Evolutionary conservation across 2,888 invertebrate genomes (phyloP).

Genomic region (Coenonympha arcania): DNA sequence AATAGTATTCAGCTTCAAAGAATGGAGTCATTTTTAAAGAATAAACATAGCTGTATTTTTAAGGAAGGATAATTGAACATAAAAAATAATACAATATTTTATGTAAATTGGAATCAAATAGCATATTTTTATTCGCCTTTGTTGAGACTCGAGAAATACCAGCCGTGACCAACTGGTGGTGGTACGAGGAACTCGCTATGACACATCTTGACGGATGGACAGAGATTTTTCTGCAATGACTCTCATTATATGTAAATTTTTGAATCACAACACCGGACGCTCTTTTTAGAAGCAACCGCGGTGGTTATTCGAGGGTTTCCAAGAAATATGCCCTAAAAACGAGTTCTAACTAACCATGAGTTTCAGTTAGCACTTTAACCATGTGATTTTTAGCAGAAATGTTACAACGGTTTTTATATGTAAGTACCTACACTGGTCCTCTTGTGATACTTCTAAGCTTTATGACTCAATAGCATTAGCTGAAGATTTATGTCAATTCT

Average conservation of each 20-base stretch:
- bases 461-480: neutral
- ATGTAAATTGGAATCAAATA: neutral
- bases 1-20: too few species aligned
- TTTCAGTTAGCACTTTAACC: slow-evolving; percentile 4
- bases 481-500: too few species aligned
- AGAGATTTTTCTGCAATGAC: slow-evolving; percentile 65
- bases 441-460: too few species aligned
- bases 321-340: slow-evolving; percentile 22
- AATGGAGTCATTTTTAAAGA: too few species aligned
- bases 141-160: neutral
- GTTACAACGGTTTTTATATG: slow-evolving; percentile 1
- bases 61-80: neutral
- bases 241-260: slow-evolving; percentile 53
- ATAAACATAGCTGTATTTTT: too few species aligned
- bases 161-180: neutral
- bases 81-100: neutral
- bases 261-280: slow-evolving; percentile 49
- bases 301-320: slow-evolving; percentile 26
- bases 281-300: slow-evolving; percentile 37
- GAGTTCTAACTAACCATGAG: slow-evolving; percentile 15
- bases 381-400: slow-evolving; percentile 2
- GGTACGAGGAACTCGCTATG: slow-evolving; percentile 32
- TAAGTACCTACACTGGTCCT: too few species aligned
- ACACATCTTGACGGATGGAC: slow-evolving; percentile 58
- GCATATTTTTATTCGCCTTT: neutral